Conservation (phyloP, 2,113 vertebrate genomes). For the Coptodon rendalli region DNA sequence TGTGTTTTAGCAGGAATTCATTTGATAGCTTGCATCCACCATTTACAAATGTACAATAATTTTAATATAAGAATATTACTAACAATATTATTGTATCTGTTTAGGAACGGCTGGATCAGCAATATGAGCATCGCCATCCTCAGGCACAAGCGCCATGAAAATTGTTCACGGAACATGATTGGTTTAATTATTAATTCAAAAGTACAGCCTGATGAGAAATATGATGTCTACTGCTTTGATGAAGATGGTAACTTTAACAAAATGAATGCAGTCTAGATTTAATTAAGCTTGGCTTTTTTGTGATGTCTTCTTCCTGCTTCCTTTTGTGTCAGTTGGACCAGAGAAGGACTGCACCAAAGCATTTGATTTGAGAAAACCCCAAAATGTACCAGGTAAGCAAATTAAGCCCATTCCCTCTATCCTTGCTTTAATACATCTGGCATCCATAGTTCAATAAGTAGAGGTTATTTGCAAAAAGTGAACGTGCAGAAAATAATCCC, state of each 20-base stretch:
- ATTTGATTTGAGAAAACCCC: fast-evolving
- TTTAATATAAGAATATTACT: neutral
- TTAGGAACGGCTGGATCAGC: constrained; percentile 81
- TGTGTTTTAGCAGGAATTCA: neutral
- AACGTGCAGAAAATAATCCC: neutral
- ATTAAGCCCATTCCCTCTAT: neutral
- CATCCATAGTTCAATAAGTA: neutral
- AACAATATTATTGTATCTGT: neutral
- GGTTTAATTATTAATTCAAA: constrained; percentile 61
- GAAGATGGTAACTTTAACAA: constrained; percentile 66
- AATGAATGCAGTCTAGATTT: neutral
- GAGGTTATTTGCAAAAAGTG: neutral
- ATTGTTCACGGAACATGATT: constrained; percentile 76
- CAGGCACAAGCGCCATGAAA: constrained; percentile 64
- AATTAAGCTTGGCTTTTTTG: neutral
- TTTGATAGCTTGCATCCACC: neutral
- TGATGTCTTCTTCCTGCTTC: neutral
- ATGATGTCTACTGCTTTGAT: constrained; percentile 84
- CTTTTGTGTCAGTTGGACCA: neutral
- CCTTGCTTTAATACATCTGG: neutral
- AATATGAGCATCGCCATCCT: constrained; percentile 69
- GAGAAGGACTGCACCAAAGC: fast-evolving
- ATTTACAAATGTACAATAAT: neutral
- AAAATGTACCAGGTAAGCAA: constrained; percentile 14
- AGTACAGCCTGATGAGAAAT: neutral